A percentile compares a stretch with the other conserved stretches of the same genome.
Evolutionary conservation across 2,113 vertebrate species (phyloP).

Genomic region (Salminus brasiliensis): DNA sequence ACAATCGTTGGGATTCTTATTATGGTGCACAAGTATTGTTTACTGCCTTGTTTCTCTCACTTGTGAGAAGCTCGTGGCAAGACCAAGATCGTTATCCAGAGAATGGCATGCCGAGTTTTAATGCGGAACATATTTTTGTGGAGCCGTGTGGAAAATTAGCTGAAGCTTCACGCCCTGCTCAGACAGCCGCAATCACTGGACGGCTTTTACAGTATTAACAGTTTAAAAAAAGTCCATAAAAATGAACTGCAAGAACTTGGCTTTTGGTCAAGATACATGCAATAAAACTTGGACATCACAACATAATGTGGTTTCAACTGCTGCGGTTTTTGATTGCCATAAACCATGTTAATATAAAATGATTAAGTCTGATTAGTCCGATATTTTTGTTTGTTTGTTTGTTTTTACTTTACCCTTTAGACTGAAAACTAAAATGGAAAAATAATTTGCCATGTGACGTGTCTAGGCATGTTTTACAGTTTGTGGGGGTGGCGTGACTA

Average conservation of each 20-base stretch:
- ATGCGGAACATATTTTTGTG: conserved; percentile 21
- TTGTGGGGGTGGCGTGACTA: no score
- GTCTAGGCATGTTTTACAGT: no score
- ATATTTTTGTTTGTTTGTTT: no score
- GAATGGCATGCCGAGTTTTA: conserved; percentile 3
- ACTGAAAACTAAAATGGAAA: no score
- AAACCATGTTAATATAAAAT: no score
- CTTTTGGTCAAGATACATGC: neutral
- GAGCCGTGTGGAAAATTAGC: conserved; percentile 9
- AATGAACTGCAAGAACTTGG: neutral
- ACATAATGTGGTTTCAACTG: no score
- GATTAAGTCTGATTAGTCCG: no score
- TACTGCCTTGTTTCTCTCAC: neutral
- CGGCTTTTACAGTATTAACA: conserved; percentile 2
- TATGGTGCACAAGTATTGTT: neutral
- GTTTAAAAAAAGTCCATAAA: neutral
- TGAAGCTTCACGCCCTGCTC: neutral
- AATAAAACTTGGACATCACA: neutral
- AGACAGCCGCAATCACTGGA: neutral
- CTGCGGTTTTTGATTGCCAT: no score
- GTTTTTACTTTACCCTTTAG: no score
- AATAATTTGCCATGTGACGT: no score
- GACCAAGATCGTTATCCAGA: neutral
- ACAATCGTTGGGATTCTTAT: neutral
- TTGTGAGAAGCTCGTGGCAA: neutral